A percentile compares a stretch with the other conserved stretches of the same genome.
phyloP scores from a whole-genome alignment of 2,888 invertebrate species.

The Caenorhabditis sp. region DNA sequence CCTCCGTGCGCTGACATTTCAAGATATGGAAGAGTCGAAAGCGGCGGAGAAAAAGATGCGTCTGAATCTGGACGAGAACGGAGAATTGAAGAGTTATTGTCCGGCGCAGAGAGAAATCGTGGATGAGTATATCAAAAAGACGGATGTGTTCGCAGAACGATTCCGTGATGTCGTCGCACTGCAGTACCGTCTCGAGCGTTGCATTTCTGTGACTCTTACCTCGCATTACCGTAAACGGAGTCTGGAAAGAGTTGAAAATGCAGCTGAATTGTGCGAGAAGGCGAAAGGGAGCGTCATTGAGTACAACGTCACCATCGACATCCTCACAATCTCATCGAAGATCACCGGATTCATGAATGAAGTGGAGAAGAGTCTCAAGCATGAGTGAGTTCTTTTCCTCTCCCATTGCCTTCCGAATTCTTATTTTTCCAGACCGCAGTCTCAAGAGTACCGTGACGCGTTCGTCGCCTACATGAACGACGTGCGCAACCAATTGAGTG shows the following conservation, averaged over 20 bases:
- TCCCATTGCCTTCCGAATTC: not conserved
- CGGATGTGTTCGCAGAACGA: not conserved
- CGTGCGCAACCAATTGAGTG: slow-evolving; percentile 29
- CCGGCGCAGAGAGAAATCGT: no score
- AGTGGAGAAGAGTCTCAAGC: slow-evolving; percentile 20
- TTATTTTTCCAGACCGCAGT: slow-evolving; percentile 15
- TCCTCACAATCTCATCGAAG: slow-evolving; percentile 21
- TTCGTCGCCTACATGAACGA: slow-evolving; percentile 47
- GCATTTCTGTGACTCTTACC: not conserved
- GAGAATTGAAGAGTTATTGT: no score
- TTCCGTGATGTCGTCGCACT: slow-evolving; percentile 5
- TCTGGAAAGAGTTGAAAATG: slow-evolving; percentile 16
- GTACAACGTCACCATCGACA: slow-evolving; percentile 38
- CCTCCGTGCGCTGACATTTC: not conserved
- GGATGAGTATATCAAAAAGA: slow-evolving; percentile 4
- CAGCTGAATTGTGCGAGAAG: not conserved
- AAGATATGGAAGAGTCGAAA: no score
- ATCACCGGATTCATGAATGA: slow-evolving; percentile 27
- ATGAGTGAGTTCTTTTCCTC: slow-evolving; percentile 17
- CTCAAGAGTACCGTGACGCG: slow-evolving; percentile 39
- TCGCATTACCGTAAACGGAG: slow-evolving; percentile 19
- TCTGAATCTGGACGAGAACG: no score
- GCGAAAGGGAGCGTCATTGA: slow-evolving; percentile 16
- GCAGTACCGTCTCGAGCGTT: slow-evolving; percentile 21
- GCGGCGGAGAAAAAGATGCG: no score